phyloP scores from a whole-genome alignment of 64 coral and sea anemone species.

The Acropora yongei region DNA sequence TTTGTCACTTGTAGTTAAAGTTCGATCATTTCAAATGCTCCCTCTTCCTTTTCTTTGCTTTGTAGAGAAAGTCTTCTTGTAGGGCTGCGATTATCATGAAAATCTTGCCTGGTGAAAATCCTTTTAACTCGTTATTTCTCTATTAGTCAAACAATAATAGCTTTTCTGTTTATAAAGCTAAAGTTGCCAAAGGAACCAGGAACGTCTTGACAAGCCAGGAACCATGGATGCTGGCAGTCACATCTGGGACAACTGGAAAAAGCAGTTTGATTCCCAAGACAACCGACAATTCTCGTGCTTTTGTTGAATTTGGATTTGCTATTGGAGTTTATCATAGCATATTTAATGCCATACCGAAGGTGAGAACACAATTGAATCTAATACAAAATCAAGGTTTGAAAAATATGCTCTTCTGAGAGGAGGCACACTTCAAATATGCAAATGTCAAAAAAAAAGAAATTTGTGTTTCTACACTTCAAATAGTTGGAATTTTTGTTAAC shows the following conservation, averaged over 20 bases:
- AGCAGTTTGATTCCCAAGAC: slow-evolving; percentile 47
- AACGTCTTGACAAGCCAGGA: slow-evolving; percentile 23
- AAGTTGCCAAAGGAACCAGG: slow-evolving; percentile 6
- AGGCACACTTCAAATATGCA: too few relatives aligned
- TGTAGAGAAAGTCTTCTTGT: background rate
- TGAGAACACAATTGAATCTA: background rate
- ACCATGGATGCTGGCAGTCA: slow-evolving; percentile 39
- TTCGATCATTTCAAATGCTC: background rate
- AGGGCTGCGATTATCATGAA: too few relatives aligned
- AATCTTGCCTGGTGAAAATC: background rate
- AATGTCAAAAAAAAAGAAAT: too few relatives aligned
- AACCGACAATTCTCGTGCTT: slow-evolving; percentile 21
- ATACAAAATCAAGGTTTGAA: background rate
- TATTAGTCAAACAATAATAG: background rate
- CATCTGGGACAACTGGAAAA: slow-evolving; percentile 37
- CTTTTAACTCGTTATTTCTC: background rate
- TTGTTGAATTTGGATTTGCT: slow-evolving; percentile 32
- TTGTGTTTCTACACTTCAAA: too few relatives aligned
- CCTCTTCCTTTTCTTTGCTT: background rate
- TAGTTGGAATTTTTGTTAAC: too few relatives aligned
- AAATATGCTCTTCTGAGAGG: background rate
- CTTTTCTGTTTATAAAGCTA: background rate
- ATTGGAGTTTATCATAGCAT: slow-evolving; percentile 25
- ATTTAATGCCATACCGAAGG: slow-evolving; percentile 19
- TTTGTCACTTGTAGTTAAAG: background rate